phyloP scores from a whole-genome alignment of 2,113 vertebrate species.

The Gobio gobio region DNA sequence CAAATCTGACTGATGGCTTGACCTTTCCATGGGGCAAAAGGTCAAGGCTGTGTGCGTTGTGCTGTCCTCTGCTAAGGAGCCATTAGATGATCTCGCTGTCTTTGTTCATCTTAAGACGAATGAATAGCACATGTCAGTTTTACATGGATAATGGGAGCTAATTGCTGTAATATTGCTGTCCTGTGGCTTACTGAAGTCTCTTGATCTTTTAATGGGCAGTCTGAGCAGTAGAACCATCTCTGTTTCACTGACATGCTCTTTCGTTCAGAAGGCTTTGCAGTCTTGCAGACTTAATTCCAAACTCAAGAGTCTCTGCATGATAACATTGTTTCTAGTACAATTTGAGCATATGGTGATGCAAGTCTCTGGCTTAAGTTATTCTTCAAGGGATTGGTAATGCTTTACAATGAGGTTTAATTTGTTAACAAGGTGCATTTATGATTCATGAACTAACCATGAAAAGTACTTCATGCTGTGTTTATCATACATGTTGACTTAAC shows the following conservation, averaged over 20 bases:
- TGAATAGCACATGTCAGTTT: constrained; percentile 24
- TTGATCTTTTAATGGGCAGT: constrained; percentile 14
- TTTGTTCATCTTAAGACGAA: neutral
- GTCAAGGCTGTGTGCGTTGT: constrained; percentile 10
- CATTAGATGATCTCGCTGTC: constrained; percentile 14
- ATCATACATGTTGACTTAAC: neutral
- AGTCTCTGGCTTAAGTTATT: neutral
- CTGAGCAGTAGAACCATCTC: neutral
- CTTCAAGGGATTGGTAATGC: neutral
- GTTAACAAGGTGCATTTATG: neutral
- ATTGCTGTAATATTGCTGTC: constrained; percentile 29
- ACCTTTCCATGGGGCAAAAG: constrained; percentile 42
- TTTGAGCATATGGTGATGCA: neutral
- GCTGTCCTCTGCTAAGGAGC: constrained; percentile 5
- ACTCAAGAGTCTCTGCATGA: neutral
- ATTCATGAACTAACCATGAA: neutral
- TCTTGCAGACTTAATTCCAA: neutral
- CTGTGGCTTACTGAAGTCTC: neutral
- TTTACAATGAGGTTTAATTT: neutral
- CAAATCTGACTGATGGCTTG: constrained; percentile 37
- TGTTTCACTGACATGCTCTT: constrained; percentile 7
- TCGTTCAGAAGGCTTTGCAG: neutral
- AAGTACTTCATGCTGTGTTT: neutral
- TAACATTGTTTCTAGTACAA: neutral
- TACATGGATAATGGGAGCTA: constrained; percentile 28